Evolutionary conservation across 1,140 invertebrate species (phyloP), one percentile per base, ranked within the genome.

Genomic region (Trichonephila clavipes): DNA sequence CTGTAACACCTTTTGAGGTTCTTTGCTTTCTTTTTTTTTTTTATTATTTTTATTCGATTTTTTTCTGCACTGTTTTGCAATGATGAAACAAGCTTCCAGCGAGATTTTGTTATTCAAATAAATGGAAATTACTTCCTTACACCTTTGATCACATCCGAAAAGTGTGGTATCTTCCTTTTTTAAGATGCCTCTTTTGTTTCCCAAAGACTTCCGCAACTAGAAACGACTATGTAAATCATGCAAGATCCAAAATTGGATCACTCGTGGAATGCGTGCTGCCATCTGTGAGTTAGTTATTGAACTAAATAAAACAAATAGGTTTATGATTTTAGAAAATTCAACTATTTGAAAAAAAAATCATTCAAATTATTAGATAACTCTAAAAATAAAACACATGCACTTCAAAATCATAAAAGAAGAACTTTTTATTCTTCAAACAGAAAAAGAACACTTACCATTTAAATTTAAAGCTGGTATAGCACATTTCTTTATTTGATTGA

Each of bases 101-200:
- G 40, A 28, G 40, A 89, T 89, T 89, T 89, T 89, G 66, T 89
- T 89, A 89, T 89, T 89, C 64, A 89, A 89, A 89, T 89, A 77
- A 89, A 89, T 89, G 88, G 88, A 89, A 89, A 89, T 89, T 51
- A 89, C 88, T 77, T 89, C 88, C 88, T 89, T 7, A 66, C 88
- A 77, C 88, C 88, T 89, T 89, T 72, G 88, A 89, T 72, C 88
- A 64, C 34, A 61, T 24, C 34, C 64, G 88, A 77, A 72, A 24
- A 34, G 18, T 77, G 10, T 87, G 24, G 16, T 21, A 59, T 72
- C 64, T 89, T 59, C 18, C n/a, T 89, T 69, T 51, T 89, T 89
- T 28, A 72, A 59, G 64, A 51, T 28, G 66, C 66, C 88, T 61
- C 59, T 58, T 85, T 62, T 77, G 12, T 77, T 77, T 77, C 34